Base-by-base conservation (phyloP, 2,797 vertebrate genomes). In the Rhodeus uyekii region DNA sequence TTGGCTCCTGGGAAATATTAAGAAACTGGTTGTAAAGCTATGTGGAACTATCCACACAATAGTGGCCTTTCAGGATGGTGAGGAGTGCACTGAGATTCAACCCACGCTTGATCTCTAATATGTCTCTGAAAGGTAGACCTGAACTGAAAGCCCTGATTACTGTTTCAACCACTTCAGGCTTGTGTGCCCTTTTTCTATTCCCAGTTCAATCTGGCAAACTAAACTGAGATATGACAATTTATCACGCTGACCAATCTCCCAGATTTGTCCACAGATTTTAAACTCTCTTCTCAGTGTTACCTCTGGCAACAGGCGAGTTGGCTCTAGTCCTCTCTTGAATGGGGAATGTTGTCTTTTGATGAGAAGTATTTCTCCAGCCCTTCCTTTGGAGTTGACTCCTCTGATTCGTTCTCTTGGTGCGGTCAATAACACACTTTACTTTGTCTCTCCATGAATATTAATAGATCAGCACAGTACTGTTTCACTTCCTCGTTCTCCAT, bases 11-110 rank as follows among this genome's bases (percentile, higher is more conserved):
- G n/a, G n/a, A n/a, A n/a, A n/a, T n/a, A n/a, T n/a, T n/a, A n/a
- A n/a, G n/a, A n/a, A n/a, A n/a, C n/a, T n/a, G n/a, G n/a, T 55
- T 81, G 67, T 82, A 80, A 29, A 86, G 55, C 14, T 86, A 67
- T 5, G 68, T 78, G 48, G 65, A 32, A 18, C 67, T 84, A 27
- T 84, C 80, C 18, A 65, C 83, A n/a, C 39, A 2, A 50, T 64
- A 76, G 32, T 80, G 55, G 2, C 75, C 36, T 50, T 82, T 83
- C 10, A 81, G 42, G 10, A 83, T 80, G 13, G 44, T 76, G 5
- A 58, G 19, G 0, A 85, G 44, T 46, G 29, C 3, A 4, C 22
- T 81, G 3, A 82, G 36, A 0, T 71, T 72, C n/a, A 87, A 55
- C 1, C 55, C 71, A 64, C 34, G 3, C 32, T 85, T 84, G 16